phyloP scores from a whole-genome alignment of 2,888 invertebrate species.

The Agonum fuliginosum region DNA sequence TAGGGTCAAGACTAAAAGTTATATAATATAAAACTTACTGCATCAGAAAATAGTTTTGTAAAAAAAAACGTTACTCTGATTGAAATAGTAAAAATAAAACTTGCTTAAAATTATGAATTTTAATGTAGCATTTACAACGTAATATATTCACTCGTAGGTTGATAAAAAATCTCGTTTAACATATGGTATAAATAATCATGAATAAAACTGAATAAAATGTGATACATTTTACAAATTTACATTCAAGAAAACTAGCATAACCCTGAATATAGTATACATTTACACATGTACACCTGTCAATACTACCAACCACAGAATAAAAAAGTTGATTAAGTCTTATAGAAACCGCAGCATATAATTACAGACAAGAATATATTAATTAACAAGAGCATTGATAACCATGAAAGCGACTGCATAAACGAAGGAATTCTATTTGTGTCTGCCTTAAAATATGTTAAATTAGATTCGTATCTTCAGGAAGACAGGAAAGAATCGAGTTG shows the following conservation, averaged over 20 bases:
- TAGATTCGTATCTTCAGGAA: slow-evolving; percentile 46
- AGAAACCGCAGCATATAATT: slow-evolving; percentile 18
- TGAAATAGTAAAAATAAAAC: background rate
- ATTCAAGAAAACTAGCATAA: no score
- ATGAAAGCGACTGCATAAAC: background rate
- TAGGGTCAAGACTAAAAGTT: background rate
- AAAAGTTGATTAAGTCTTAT: background rate
- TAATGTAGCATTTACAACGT: background rate
- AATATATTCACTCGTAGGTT: background rate
- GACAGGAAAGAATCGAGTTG: slow-evolving; percentile 10
- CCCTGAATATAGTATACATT: slow-evolving; percentile 11
- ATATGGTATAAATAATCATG: background rate
- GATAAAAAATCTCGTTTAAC: background rate
- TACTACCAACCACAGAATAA: slow-evolving; percentile 12
- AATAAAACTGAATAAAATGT: background rate
- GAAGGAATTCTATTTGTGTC: slow-evolving; percentile 22
- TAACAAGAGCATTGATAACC: background rate
- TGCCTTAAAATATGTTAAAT: slow-evolving; percentile 48
- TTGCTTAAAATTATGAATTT: background rate
- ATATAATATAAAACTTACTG: background rate
- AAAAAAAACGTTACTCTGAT: no score
- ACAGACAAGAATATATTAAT: slow-evolving; percentile 13
- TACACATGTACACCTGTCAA: slow-evolving; percentile 30
- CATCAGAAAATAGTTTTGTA: slow-evolving; percentile 13
- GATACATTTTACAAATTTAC: background rate